Conservation (phyloP, 2,113 vertebrate genomes). For the Hippocampus abdominalis region DNA sequence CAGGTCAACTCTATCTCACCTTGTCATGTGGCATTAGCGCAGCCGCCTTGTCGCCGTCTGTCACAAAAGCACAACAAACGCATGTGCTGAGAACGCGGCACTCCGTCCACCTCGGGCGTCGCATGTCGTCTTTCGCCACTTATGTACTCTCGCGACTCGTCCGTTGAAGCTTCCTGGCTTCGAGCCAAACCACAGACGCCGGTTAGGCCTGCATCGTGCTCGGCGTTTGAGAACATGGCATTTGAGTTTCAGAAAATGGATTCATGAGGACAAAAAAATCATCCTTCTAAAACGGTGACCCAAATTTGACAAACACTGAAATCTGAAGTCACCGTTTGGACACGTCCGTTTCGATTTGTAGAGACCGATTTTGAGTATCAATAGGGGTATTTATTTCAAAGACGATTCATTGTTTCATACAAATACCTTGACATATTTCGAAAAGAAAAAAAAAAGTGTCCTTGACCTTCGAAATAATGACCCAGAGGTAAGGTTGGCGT, state of each 20-base stretch:
- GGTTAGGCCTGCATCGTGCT: constrained; percentile 21
- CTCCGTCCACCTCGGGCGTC: constrained; percentile 25
- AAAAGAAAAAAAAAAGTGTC: not conserved
- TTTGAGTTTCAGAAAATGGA: not conserved
- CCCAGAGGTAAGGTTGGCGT: not conserved
- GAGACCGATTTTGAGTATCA: not conserved
- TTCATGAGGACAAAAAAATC: not conserved
- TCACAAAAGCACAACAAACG: constrained; percentile 34
- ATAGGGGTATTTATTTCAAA: too few species aligned
- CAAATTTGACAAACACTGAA: too few species aligned
- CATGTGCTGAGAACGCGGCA: constrained; percentile 3
- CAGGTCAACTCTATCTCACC: constrained; percentile 55
- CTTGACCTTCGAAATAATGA: not conserved
- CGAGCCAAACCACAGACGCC: constrained; percentile 42
- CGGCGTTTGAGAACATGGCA: not conserved
- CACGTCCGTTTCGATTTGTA: not conserved
- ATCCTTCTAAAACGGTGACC: too few species aligned
- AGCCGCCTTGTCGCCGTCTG: constrained; percentile 31
- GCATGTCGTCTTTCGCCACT: constrained; percentile 12
- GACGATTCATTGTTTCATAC: not conserved
- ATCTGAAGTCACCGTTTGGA: too few species aligned
- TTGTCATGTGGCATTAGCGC: constrained; percentile 62
- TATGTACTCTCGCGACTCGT: constrained; percentile 32
- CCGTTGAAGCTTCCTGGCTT: constrained; percentile 32
- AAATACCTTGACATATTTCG: not conserved